Evolutionary conservation across 2,797 vertebrate genomes (phyloP).

Genomic region (Eospalax fontanierii): DNA sequence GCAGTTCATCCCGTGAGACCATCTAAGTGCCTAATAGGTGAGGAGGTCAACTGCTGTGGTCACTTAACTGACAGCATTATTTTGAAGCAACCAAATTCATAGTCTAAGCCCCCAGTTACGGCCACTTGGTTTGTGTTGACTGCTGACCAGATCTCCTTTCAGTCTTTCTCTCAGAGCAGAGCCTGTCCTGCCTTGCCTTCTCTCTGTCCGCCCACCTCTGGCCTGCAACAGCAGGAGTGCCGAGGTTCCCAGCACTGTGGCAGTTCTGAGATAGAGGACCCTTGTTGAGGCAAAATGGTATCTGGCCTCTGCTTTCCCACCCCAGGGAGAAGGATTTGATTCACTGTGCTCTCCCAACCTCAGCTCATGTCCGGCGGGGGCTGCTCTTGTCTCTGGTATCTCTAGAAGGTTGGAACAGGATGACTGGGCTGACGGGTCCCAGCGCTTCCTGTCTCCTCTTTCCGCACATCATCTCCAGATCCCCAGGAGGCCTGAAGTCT

Average conservation of each 20-base stretch:
- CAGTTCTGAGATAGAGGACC: background rate
- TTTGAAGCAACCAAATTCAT: no score
- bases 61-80: no score
- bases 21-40: no score
- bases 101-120: no score
- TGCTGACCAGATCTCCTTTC: background rate
- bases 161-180: rapidly evolving
- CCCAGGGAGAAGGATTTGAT: background rate
- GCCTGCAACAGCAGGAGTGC: rapidly evolving
- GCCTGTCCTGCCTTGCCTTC: background rate
- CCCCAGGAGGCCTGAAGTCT: background rate
- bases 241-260: background rate
- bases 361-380: background rate
- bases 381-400: background rate
- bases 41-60: no score
- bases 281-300: background rate
- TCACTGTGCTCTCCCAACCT: background rate
- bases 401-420: background rate
- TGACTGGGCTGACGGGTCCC: background rate
- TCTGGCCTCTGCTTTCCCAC: background rate
- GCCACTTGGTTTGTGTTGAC: no score
- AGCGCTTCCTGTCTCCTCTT: background rate
- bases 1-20: no score
- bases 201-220: background rate
- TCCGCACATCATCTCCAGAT: rapidly evolving